Base-by-base conservation (phyloP, 2,113 vertebrate genomes). In the Epinephelus fuscoguttatus region DNA sequence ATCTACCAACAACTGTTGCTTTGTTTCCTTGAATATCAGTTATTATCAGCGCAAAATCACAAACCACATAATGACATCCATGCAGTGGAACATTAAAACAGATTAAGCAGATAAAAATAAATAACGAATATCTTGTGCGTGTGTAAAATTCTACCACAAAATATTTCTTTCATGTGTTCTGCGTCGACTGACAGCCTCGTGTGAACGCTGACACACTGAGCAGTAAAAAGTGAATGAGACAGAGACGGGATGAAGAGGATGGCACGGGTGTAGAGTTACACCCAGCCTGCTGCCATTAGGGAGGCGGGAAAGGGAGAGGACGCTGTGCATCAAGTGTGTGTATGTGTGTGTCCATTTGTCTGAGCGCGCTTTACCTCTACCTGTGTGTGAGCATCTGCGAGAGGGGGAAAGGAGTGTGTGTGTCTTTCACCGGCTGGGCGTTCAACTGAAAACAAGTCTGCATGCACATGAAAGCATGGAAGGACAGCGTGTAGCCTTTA, bases 231-330 rank as follows among this genome's bases (percentile, higher is more conserved):
- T 82, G 87, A 84, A 78, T 86, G 80, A 87, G 66, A 66, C 6
- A 57, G 50, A 59, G 76, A 56, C 3, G 25, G 78, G 78, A 73
- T 37, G 56, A 67, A 53, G 66, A 83, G 72, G 70, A 80, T 45
- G 76, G 74, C 47, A 18, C 3, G 9, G 71, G 81, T 84, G 82
- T 91, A 66, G 86, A 90, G 85, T 91, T 88, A 83, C 86, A 89
- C 70, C 74, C 63, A 75, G 78, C 37, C 70, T 19, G 57, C 73
- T 86, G 76, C 73, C 85, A 87, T 87, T 79, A 87, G 77, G 74
- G 75, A 77, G 56, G 49, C 4, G 69, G 81, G 82, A 70, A 72
- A 78, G 55, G 40, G n/a, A 68, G 66, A 64, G 64, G 42, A 71
- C 67, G 61, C 62, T 56, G 62, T 73, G 84, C 75, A 81, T 83